A percentile compares a stretch with the other conserved stretches of the same genome.
These are phyloP conservation scores for Stegana nigrithorax DNA, from an alignment of 2,888 invertebrate genomes.

Conservation along the genomic window DNA sequence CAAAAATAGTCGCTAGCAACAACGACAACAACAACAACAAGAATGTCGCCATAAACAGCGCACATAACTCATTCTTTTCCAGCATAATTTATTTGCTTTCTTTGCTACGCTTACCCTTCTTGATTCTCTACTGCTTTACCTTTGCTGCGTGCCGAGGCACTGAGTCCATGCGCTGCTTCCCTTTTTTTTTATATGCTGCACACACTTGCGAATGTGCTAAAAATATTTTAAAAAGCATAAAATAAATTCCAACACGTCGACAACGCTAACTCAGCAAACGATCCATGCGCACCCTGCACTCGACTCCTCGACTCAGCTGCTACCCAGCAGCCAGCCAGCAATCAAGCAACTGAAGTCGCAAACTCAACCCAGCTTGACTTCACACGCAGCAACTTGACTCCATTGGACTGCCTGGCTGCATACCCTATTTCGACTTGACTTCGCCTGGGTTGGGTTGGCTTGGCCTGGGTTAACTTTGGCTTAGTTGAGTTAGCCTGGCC, in stretches of 20 bases:
- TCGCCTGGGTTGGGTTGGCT: too few relatives aligned
- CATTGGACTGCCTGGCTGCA: not conserved
- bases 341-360: too few relatives aligned
- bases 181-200: not conserved
- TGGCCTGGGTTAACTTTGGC: too few relatives aligned
- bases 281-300: too few relatives aligned
- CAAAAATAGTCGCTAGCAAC: conserved; percentile 27
- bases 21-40: too few relatives aligned
- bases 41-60: too few relatives aligned
- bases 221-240: conserved; percentile 59
- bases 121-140: not conserved
- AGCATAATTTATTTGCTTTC: conserved; percentile 60
- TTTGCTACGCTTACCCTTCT: conserved; percentile 47
- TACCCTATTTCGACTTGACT: too few relatives aligned
- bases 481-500: too few relatives aligned
- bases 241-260: conserved; percentile 57
- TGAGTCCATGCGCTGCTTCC: not conserved
- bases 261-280: too few relatives aligned
- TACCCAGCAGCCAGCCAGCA: conserved; percentile 34
- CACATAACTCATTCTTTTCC: conserved; percentile 45
- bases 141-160: conserved; percentile 14
- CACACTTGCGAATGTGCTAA: conserved; percentile 31
- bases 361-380: too few relatives aligned
- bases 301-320: too few relatives aligned
- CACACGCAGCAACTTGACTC: conserved; percentile 23